phyloP scores from a whole-genome alignment of 2,797 vertebrate species.

The Enteromius argenteus region DNA sequence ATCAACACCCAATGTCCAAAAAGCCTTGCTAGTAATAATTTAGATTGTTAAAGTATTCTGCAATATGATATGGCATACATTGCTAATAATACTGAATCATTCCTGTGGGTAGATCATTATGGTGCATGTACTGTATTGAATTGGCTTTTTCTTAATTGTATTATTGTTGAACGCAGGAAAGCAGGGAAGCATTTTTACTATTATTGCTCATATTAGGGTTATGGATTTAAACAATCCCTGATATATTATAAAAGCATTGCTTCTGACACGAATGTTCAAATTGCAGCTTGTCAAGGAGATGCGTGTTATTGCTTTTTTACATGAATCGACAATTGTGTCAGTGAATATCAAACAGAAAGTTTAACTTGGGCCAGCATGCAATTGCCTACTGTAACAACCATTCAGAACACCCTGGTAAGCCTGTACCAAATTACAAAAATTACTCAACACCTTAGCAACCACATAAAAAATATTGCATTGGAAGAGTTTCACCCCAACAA shows the following conservation, averaged over 20 bases:
- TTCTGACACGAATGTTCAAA: not conserved
- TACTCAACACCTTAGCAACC: not conserved
- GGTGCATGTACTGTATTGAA: not conserved
- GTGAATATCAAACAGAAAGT: not conserved
- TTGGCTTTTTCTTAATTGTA: not conserved
- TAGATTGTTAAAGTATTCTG: not conserved
- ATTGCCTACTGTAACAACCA: not conserved
- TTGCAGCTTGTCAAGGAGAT: not conserved
- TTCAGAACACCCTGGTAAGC: not conserved
- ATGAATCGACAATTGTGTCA: not conserved
- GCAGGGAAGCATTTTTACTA: not conserved
- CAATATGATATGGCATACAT: not conserved
- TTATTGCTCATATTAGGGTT: not conserved
- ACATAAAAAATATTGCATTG: not conserved
- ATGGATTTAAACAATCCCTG: not conserved
- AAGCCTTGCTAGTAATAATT: not conserved
- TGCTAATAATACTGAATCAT: slow-evolving; percentile 22
- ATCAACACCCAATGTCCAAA: not conserved
- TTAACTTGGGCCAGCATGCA: not conserved
- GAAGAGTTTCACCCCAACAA: not conserved
- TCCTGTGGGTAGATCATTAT: not conserved
- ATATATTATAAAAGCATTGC: too few species aligned
- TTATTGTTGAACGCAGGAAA: not conserved
- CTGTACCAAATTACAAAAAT: not conserved
- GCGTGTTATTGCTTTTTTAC: not conserved